phyloP scores from a whole-genome alignment of 2,797 vertebrate species.

The Myotis planiceps region DNA sequence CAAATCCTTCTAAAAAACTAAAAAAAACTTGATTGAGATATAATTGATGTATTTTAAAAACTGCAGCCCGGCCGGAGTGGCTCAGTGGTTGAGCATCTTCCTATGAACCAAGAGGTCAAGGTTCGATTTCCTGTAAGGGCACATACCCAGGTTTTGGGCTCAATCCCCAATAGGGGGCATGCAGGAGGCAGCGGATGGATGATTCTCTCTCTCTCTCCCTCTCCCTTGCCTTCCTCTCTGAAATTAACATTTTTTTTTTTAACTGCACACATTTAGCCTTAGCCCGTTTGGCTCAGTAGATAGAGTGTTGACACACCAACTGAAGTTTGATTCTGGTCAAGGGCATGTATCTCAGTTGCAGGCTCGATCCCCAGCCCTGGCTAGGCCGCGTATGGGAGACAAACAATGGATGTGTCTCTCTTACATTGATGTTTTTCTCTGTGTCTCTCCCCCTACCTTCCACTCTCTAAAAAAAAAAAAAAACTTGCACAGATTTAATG shows the following conservation, averaged over 20 bases:
- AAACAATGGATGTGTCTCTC: background rate
- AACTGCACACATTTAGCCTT: background rate
- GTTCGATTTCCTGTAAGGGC: background rate
- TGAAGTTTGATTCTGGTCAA: background rate
- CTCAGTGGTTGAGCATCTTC: background rate
- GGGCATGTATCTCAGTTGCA: background rate
- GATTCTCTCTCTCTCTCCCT: background rate
- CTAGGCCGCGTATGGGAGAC: background rate
- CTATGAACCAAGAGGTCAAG: background rate
- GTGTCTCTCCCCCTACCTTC: background rate
- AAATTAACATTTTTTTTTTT: background rate
- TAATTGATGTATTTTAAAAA: background rate
- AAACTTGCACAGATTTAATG: background rate
- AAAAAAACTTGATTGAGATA: background rate
- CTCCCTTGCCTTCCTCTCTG: background rate
- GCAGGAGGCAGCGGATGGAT: background rate
- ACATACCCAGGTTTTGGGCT: background rate
- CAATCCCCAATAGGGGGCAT: background rate
- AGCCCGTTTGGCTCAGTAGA: background rate
- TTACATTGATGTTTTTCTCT: background rate
- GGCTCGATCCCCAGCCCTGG: background rate
- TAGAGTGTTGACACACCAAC: background rate
- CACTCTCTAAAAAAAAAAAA: background rate
- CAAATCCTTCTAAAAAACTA: background rate
- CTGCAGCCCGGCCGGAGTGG: background rate